phyloP scores from a whole-genome alignment of 1,140 invertebrate species.

The Zaprionus africanus region DNA sequence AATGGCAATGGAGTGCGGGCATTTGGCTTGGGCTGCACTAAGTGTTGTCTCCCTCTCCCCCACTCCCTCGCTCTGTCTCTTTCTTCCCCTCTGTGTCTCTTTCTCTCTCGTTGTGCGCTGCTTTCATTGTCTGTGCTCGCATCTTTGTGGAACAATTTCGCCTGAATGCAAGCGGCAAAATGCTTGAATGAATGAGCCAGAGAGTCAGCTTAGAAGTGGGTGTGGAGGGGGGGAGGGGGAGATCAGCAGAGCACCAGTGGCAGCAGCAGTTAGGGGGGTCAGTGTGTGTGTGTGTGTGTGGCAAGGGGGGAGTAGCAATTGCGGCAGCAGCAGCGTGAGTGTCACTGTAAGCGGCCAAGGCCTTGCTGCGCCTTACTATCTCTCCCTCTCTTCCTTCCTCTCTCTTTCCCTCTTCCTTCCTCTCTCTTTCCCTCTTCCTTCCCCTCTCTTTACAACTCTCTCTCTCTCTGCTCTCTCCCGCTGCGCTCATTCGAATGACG shows the following conservation, averaged over 20 bases:
- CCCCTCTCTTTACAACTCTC: neutral
- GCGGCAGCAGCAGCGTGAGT: neutral
- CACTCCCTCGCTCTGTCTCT: neutral
- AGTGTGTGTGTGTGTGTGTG: neutral
- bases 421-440: constrained; percentile 29
- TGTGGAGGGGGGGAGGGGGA: neutral
- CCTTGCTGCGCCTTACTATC: neutral
- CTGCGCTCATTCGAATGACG: constrained; percentile 39
- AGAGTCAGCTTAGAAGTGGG: constrained; percentile 12
- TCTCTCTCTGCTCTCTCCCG: constrained; percentile 34
- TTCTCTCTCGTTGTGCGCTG: neutral
- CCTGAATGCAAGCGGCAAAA: constrained; percentile 75
- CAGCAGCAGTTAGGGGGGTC: neutral
- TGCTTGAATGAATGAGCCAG: constrained; percentile 71
- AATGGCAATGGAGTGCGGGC: constrained; percentile 42
- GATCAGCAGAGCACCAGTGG: neutral
- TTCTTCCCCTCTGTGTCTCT: neutral
- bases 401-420: constrained; percentile 13
- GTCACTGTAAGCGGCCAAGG: constrained; percentile 45
- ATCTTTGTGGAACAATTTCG: constrained; percentile 79
- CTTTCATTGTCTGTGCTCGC: constrained; percentile 60
- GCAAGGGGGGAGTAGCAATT: neutral
- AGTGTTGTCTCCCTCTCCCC: constrained; percentile 8
- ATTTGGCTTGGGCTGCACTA: constrained; percentile 32
- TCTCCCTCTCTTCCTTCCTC: constrained; percentile 36